A percentile compares a stretch with the other conserved stretches of the same genome.
Evolutionary conservation across 2,113 vertebrate genomes (phyloP).

Genomic region (Ammodytes dubius): DNA sequence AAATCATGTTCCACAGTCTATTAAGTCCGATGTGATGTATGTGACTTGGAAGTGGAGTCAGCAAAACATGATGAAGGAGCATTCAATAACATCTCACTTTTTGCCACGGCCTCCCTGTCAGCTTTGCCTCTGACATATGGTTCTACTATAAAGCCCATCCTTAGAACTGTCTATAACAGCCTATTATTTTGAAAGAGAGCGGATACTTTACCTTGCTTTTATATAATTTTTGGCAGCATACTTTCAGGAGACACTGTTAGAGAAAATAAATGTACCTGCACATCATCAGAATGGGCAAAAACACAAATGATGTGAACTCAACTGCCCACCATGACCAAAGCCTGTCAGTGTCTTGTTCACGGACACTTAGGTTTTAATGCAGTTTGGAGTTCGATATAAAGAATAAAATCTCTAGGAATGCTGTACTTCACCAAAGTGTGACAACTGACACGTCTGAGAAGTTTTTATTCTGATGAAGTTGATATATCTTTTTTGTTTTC

Average conservation of each 20-base stretch:
- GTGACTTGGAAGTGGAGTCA: slow-evolving; percentile 46
- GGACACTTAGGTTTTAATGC: not conserved
- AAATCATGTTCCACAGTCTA: slow-evolving; percentile 52
- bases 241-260: not conserved
- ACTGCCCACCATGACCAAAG: slow-evolving; percentile 7
- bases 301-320: slow-evolving; percentile 11
- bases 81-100: slow-evolving; percentile 44
- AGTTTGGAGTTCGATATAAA: not conserved
- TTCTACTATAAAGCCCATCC: slow-evolving; percentile 6
- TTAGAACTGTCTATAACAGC: slow-evolving; percentile 18
- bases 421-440: slow-evolving; percentile 19
- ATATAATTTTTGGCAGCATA: not conserved
- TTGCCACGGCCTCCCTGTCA: slow-evolving; percentile 29
- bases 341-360: slow-evolving; percentile 9
- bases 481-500: slow-evolving; percentile 20
- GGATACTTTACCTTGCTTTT: not conserved
- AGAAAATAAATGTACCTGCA: not conserved
- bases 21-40: slow-evolving; percentile 53
- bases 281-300: not conserved
- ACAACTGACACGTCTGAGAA: not conserved
- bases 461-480: not conserved
- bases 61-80: slow-evolving; percentile 64
- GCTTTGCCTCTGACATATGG: slow-evolving; percentile 20
- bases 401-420: not conserved
- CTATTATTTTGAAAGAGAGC: slow-evolving; percentile 29